Evolutionary conservation across 2,113 vertebrate genomes (phyloP).

Genomic region (Neogale vison): DNA sequence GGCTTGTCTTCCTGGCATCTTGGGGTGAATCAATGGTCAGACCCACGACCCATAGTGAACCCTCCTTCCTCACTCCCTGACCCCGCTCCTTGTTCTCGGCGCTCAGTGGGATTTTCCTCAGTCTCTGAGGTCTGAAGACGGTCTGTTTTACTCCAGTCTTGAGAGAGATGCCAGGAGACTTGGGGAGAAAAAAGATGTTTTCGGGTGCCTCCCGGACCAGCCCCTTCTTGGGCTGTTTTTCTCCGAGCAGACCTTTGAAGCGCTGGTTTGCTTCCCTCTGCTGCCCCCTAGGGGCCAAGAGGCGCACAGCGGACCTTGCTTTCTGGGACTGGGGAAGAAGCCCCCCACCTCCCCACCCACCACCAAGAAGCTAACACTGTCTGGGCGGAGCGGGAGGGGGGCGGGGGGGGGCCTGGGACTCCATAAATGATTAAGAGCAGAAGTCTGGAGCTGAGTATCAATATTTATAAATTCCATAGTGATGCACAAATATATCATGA

Average conservation of each 20-base stretch:
- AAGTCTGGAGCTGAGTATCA: neutral
- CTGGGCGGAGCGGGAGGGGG: no score
- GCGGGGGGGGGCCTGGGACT: no score
- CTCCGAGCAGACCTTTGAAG: neutral
- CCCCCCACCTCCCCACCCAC: accelerated
- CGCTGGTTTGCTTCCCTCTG: constrained; percentile 58
- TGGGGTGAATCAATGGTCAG: neutral
- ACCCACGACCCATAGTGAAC: neutral
- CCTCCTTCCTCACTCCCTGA: neutral
- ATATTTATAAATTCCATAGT: neutral
- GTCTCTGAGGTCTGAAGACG: neutral
- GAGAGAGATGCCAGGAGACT: neutral
- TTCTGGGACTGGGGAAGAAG: no score
- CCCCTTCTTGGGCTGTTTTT: neutral
- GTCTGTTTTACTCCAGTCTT: neutral
- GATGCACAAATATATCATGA: neutral
- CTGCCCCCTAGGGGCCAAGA: constrained; percentile 53
- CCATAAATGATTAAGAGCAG: no score
- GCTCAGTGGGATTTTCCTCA: neutral
- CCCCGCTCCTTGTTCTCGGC: neutral
- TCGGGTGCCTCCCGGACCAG: neutral
- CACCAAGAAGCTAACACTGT: neutral
- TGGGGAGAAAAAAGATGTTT: neutral
- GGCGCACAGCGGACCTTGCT: neutral
- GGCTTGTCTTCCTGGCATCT: neutral